These are phyloP conservation scores for Lycocerus yunnanus DNA, from an alignment of 2,888 invertebrate species.

Conservation along the genomic window DNA sequence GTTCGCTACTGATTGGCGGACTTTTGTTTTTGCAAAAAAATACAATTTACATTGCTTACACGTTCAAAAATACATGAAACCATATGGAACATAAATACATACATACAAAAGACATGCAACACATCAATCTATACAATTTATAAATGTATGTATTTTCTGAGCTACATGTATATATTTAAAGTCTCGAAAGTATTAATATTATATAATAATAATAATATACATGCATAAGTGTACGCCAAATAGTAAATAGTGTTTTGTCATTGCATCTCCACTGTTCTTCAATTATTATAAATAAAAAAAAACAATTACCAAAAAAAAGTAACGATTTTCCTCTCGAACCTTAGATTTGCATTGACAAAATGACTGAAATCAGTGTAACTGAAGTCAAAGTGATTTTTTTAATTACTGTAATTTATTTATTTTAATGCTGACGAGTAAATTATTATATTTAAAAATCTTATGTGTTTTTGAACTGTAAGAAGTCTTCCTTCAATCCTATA, in stretches of 20 bases:
- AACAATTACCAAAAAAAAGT: neutral
- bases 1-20: neutral
- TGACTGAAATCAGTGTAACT: slow-evolving; percentile 50
- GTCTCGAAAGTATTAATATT: slow-evolving; percentile 48
- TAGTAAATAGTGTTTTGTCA: slow-evolving; percentile 48
- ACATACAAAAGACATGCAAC: slow-evolving; percentile 43
- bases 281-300: neutral
- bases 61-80: slow-evolving; percentile 57
- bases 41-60: slow-evolving; percentile 50
- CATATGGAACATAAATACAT: slow-evolving; percentile 38
- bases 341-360: slow-evolving; percentile 44
- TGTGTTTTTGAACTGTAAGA: slow-evolving; percentile 56
- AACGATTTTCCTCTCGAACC: slow-evolving; percentile 26
- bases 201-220: slow-evolving; percentile 35
- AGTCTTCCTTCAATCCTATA: slow-evolving; percentile 3
- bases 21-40: neutral
- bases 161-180: slow-evolving; percentile 48
- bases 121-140: slow-evolving; percentile 35
- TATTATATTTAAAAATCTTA: slow-evolving; percentile 41
- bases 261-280: slow-evolving; percentile 35
- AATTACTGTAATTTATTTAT: slow-evolving; percentile 54
- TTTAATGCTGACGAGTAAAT: slow-evolving; percentile 55
- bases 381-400: slow-evolving; percentile 55
- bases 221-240: slow-evolving; percentile 55
- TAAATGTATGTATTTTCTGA: slow-evolving; percentile 57